Base-by-base conservation (phyloP, 1,140 invertebrate species). In the Thereuonema tuberculata region DNA sequence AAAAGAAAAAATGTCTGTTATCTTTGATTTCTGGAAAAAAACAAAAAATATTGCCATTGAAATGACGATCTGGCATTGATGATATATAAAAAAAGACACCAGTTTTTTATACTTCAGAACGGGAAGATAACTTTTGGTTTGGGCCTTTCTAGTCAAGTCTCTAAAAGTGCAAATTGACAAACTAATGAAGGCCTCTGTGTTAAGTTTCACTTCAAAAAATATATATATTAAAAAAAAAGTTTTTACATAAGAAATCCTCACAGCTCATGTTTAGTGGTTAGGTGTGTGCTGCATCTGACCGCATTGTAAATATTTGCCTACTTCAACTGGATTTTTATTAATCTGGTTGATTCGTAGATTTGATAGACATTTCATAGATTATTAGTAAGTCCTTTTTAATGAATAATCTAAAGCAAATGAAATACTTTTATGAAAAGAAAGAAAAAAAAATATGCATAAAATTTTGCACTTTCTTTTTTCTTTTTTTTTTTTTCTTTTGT, bases 381-480 rank as follows among this genome's bases (percentile, higher is more conserved):
- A 21, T 55, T 26, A 5, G 53, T 55, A 55, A 25, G 28, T 14
- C 27, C 27, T 55, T 26, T 14, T 29, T 9, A 17, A 29, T 55
- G 53, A 25, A 23, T 55, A n/a, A 14, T 26, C 26, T 23, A 55
- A 50, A 50, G 48, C 48, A 12, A 12, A 5, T 20, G 48, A 9
- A 20, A 50, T 20, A 21, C 48, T 12, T 20, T 20, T 24, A 5
- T 20, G 48, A 50, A 20, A 9, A 9, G 48, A 20, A 9, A 20
- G 21, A 17, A 50, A 24, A 5, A 50, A 50, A 50, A 50, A 50
- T 12, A 50, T 60, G 56, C 17, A 49, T 53, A 28, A 29, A 62
- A 24, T 59, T 52, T 59, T 50, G 52, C 31, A 52, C 52, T 49
- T 25, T 23, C 26, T 52, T 29, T 59, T 49, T 59, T 29, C 26